These are phyloP conservation scores for Erebia ligea DNA, from an alignment of 2,888 invertebrate species.

Conservation along the genomic window DNA sequence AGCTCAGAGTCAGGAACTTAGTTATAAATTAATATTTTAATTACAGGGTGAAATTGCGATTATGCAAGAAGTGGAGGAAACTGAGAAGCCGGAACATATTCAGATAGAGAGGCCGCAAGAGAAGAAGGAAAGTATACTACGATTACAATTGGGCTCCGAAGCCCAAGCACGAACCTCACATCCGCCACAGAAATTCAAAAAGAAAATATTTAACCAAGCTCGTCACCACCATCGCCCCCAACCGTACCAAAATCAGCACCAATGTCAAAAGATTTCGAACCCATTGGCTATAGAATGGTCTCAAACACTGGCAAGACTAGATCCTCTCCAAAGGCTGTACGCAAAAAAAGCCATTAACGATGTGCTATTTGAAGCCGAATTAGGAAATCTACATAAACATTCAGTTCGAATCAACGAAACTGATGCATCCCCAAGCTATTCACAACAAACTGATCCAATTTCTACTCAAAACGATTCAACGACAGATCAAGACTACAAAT, in stretches of 20 bases:
- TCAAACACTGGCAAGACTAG: constrained; percentile 40
- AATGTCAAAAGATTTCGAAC: constrained; percentile 15
- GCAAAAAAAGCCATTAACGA: constrained; percentile 49
- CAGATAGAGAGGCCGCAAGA: constrained; percentile 3
- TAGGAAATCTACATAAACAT: constrained; percentile 42
- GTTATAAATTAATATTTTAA: background rate
- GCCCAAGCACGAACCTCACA: background rate
- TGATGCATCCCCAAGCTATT: background rate
- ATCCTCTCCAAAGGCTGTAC: constrained; percentile 41
- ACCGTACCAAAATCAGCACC: constrained; percentile 12
- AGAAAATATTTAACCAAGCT: background rate
- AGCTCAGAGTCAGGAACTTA: no score
- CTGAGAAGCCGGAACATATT: background rate
- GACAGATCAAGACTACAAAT: constrained; percentile 15
- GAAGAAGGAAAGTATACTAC: background rate
- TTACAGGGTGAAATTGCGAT: background rate
- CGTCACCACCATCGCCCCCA: background rate
- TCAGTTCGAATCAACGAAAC: constrained; percentile 43
- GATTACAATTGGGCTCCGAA: background rate
- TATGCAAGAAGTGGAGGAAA: background rate
- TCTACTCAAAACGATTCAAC: constrained; percentile 2
- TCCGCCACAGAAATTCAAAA: constrained; percentile 6
- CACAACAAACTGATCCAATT: constrained; percentile 16
- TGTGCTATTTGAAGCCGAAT: constrained; percentile 45
- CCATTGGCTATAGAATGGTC: constrained; percentile 40